Conservation (phyloP, 2,113 vertebrate genomes). For the Varanus salvator region DNA sequence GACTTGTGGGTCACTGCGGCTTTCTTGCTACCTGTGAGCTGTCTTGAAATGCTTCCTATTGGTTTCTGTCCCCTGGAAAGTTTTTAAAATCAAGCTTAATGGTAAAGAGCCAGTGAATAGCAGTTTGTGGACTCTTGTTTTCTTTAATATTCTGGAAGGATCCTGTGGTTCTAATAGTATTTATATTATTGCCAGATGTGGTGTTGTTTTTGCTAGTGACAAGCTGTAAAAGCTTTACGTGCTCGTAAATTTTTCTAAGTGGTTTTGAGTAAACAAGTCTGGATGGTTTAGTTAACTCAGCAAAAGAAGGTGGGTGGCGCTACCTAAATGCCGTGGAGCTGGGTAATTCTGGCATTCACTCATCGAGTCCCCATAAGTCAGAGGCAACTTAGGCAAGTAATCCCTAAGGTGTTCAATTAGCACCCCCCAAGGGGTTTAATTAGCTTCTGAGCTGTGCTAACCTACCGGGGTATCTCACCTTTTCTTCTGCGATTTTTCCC, state of each 20-base stretch:
- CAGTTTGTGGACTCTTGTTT: slow-evolving; percentile 8
- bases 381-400: no score
- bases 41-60: neutral
- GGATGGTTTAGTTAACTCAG: slow-evolving; percentile 62
- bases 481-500: neutral
- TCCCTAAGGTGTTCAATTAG: no score
- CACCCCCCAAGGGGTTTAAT: no score
- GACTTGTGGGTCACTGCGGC: neutral
- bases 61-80: neutral
- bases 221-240: slow-evolving; percentile 63
- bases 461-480: neutral
- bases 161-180: slow-evolving; percentile 38
- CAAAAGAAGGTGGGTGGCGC: neutral
- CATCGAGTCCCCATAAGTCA: no score
- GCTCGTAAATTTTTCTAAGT: slow-evolving; percentile 67
- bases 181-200: slow-evolving; percentile 58
- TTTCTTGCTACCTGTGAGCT: neutral
- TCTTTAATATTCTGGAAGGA: slow-evolving; percentile 33
- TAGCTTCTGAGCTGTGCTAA: neutral
- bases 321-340: neutral
- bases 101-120: no score
- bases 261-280: slow-evolving; percentile 51
- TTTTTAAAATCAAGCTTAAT: slow-evolving; percentile 16
- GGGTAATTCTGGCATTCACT: no score
- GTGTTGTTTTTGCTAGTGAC: slow-evolving; percentile 65